A percentile compares a stretch with the other conserved stretches of the same genome.
Conservation (phyloP, 2,888 invertebrate species). For the Nineta flava region DNA sequence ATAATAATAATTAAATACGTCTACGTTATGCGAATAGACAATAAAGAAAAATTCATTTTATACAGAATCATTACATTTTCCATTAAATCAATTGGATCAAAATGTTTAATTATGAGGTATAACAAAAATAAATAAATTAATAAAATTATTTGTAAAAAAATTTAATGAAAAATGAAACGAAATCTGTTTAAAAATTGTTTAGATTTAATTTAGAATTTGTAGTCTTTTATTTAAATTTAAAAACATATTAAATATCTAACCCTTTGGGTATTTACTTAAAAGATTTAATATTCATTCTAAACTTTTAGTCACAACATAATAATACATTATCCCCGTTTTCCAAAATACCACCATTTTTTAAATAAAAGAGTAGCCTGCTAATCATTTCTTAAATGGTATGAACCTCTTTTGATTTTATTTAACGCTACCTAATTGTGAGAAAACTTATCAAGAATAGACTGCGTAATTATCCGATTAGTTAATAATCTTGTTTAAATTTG, state of each 20-base stretch:
- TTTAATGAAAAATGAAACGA: not conserved
- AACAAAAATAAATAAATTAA: no score
- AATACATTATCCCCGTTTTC: not conserved
- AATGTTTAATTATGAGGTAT: no score
- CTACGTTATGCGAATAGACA: conserved; percentile 9
- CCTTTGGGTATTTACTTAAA: not conserved
- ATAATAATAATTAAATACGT: no score
- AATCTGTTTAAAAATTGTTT: no score
- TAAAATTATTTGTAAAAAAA: no score
- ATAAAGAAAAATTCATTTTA: conserved; percentile 14
- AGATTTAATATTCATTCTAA: not conserved
- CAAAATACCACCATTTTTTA: not conserved
- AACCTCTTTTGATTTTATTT: not conserved
- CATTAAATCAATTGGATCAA: not conserved
- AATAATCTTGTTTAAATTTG: no score
- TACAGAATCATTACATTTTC: not conserved
- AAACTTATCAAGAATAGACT: no score
- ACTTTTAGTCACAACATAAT: not conserved
- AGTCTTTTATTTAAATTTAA: conserved; percentile 2
- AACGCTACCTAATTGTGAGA: not conserved
- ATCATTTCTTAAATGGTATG: not conserved
- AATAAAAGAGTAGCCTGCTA: not conserved
- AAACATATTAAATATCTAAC: not conserved
- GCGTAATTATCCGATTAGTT: no score
- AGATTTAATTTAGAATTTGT: conserved; percentile 6